Evolutionary conservation across 2,113 vertebrate genomes (phyloP).

Genomic region (Syrrhaptes paradoxus): DNA sequence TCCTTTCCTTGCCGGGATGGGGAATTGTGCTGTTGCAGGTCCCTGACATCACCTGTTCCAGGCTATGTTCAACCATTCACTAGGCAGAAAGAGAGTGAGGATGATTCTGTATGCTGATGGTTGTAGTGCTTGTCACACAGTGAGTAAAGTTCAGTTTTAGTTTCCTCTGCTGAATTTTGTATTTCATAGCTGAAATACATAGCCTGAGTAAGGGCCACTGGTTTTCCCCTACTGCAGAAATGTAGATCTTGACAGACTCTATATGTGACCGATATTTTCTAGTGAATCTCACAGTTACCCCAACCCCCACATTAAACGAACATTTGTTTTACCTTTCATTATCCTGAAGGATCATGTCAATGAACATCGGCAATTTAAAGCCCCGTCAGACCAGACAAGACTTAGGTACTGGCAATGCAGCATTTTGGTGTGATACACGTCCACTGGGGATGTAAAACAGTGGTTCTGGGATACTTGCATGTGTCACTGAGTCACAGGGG

Average conservation of each 20-base stretch:
- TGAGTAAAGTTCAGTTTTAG: background rate
- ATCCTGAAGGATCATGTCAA: background rate
- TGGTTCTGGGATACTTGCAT: background rate
- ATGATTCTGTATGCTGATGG: background rate
- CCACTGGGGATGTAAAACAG: background rate
- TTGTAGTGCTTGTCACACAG: background rate
- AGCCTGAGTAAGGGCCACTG: background rate
- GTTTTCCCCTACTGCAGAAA: background rate
- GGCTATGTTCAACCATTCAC: background rate
- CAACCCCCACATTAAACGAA: background rate
- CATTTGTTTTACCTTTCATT: background rate
- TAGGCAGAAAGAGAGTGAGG: background rate
- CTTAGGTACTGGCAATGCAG: background rate
- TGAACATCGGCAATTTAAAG: background rate
- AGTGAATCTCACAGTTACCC: background rate
- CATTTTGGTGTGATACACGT: background rate
- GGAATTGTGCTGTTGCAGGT: background rate
- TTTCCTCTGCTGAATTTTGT: background rate
- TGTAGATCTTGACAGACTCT: background rate
- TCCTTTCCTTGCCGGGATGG: background rate
- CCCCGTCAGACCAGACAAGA: background rate
- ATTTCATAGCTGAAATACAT: background rate
- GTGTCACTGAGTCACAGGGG: background rate
- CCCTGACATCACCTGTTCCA: background rate
- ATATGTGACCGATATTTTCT: background rate